Conservation (phyloP, 2,888 invertebrate species). For the Ctenicera cuprea region DNA sequence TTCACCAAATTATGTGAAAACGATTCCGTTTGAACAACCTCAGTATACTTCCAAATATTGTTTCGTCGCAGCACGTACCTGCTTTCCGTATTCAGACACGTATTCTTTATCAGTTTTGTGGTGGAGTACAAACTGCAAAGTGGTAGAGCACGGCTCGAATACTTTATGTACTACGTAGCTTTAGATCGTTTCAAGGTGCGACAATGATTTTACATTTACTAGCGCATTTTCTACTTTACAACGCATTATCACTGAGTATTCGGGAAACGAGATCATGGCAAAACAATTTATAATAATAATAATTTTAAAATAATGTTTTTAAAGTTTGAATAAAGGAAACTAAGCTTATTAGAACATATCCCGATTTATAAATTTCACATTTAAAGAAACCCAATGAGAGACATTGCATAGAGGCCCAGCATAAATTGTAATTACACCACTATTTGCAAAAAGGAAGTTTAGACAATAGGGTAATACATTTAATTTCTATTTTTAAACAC, state of each 20-base stretch:
- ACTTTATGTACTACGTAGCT: background rate
- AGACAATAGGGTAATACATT: too few species aligned
- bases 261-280: background rate
- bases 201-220: background rate
- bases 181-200: background rate
- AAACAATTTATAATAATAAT: too few species aligned
- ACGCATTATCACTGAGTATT: background rate
- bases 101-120: constrained; percentile 5
- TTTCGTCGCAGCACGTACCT: background rate
- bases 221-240: background rate
- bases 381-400: too few species aligned
- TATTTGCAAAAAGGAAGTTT: too few species aligned
- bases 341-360: too few species aligned
- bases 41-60: background rate
- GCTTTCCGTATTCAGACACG: constrained; percentile 1
- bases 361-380: too few species aligned
- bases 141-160: background rate
- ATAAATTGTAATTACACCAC: too few species aligned
- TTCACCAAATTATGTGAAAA: background rate
- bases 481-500: too few species aligned
- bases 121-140: background rate
- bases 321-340: too few species aligned
- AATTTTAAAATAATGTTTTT: too few species aligned
- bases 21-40: background rate
- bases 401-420: too few species aligned